Base-by-base conservation (phyloP, 2,113 vertebrate genomes). In the Silurus glanis region DNA sequence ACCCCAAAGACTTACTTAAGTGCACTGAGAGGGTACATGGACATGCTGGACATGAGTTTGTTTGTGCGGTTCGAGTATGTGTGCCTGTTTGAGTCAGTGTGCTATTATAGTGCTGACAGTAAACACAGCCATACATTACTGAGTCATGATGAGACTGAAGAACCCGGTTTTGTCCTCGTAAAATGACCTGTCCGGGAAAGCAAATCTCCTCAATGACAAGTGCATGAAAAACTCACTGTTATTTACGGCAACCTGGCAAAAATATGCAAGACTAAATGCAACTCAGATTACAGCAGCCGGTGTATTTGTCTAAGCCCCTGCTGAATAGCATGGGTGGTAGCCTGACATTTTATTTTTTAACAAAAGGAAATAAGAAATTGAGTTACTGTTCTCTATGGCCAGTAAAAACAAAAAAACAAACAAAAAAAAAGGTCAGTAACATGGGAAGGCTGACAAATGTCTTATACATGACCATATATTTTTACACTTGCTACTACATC, bases 1-100 rank as follows among this genome's bases (percentile, higher is more conserved):
- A 82, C 67, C 79, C 49, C 69, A 75, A 81, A 84, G 28, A 86
- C 28, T 37, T 64, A 58, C 66, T 85, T 81, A 55, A 80, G 47
- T 69, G 59, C 55, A 28, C n/a, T 16, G 56, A 82, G 53, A 80
- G 12, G 69, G 47, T 82, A 83, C 55, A 45, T 66, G 71, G 25
- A 74, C 49, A 28, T 72, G 67, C 72, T 71, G 28, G 28, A 4
- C 7, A 16, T 67, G n/a, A 28, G 12, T 67, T 17, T 23, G 19
- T 62, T 16, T 83, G 53, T 23, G 79, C 47, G 23, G 37, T 56
- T 59, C 53, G n/a, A 49, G 23, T 62, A 13, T 64, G 4, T 71
- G 37, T 83, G 37, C 21, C 58, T 59, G 49, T 61, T 64, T 67
- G 53, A 56, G 25, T 58, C 12, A 45, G 67, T 62, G 47, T 25